Conservation (phyloP, 2,888 invertebrate genomes). For the Spilarctia lutea region DNA sequence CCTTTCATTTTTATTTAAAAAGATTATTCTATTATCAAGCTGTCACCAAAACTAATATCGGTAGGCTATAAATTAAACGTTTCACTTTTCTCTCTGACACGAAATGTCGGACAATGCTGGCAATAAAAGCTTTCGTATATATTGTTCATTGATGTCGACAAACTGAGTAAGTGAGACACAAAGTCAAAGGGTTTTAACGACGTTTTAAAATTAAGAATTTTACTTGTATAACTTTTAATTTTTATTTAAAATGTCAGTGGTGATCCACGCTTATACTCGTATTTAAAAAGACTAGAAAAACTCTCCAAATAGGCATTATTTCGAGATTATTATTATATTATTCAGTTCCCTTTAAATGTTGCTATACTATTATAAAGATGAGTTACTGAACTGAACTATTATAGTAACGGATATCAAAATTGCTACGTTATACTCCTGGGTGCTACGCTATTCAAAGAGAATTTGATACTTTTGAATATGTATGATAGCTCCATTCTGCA, state of each 20-base stretch:
- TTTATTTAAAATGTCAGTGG: neutral
- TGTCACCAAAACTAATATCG: neutral
- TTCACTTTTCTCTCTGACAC: neutral
- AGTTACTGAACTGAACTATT: conserved; percentile 8
- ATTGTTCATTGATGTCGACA: neutral
- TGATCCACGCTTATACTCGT: neutral
- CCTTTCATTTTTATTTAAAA: too few relatives aligned
- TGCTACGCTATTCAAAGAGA: conserved; percentile 52
- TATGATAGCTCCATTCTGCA: conserved; percentile 35
- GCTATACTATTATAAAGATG: neutral
- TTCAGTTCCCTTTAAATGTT: neutral
- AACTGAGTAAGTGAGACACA: neutral
- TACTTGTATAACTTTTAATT: neutral
- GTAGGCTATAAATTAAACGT: neutral
- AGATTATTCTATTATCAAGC: neutral
- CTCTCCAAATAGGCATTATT: neutral
- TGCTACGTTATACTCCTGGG: conserved; percentile 27
- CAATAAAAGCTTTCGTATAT: neutral
- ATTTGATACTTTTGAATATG: conserved; percentile 58
- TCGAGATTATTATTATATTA: neutral
- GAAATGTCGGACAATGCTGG: neutral
- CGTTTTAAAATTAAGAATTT: neutral
- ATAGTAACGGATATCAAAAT: conserved; percentile 19
- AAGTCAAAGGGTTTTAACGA: too few relatives aligned
- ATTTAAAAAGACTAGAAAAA: neutral